phyloP scores from a whole-genome alignment of 2,888 invertebrate species.

The Drosophila borealis region DNA sequence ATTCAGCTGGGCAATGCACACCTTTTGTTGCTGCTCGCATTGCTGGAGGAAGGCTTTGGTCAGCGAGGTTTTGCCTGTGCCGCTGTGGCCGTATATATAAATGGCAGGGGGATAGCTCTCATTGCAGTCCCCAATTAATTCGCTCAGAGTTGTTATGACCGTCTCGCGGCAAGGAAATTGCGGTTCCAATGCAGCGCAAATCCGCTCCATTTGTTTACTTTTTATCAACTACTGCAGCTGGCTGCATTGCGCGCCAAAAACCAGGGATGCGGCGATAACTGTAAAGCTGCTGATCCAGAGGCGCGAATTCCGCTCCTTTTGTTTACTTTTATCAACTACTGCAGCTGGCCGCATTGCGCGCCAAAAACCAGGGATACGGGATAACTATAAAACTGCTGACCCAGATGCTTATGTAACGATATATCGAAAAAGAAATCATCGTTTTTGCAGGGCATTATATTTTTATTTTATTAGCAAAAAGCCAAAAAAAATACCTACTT shows the following conservation, averaged over 20 bases:
- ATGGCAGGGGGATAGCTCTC: slow-evolving; percentile 89
- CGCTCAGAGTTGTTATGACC: slow-evolving; percentile 66
- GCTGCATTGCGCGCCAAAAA: slow-evolving; percentile 26
- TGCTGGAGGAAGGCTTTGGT: slow-evolving; percentile 87
- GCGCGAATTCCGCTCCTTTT: too few relatives aligned
- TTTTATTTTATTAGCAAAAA: too few relatives aligned
- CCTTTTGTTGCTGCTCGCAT: slow-evolving; percentile 86
- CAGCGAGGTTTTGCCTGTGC: slow-evolving; percentile 93
- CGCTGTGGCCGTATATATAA: slow-evolving; percentile 93
- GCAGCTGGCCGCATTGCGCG: not conserved
- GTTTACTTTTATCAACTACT: not conserved
- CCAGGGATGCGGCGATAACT: slow-evolving; percentile 10
- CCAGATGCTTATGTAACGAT: not conserved
- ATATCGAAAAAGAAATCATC: not conserved
- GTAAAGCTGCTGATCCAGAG: not conserved
- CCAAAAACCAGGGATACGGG: too few relatives aligned
- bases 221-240: slow-evolving; percentile 26
- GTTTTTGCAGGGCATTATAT: not conserved
- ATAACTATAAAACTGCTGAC: too few relatives aligned
- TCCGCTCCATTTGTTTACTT: slow-evolving; percentile 53
- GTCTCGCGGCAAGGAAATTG: slow-evolving; percentile 82
- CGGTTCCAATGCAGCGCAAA: slow-evolving; percentile 50
- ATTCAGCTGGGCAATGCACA: slow-evolving; percentile 87
- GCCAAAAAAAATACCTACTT: too few relatives aligned
- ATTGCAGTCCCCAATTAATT: slow-evolving; percentile 84